Evolutionary conservation across 2,888 invertebrate genomes (phyloP), one percentile per base, ranked within the genome.

Genomic region (Cephus rjabovi): DNA sequence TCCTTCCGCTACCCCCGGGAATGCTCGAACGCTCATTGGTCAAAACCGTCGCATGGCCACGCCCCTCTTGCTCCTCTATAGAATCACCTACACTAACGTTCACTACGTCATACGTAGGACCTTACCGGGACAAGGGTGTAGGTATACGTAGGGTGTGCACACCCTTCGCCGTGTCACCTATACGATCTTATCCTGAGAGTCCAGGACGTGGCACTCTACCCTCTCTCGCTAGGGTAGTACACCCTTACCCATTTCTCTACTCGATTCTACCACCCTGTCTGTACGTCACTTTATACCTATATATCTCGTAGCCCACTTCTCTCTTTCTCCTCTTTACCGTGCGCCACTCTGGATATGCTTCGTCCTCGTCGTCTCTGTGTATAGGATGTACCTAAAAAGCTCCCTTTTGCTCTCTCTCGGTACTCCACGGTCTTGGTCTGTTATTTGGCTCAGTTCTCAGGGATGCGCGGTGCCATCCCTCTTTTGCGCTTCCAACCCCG

Each of bases 11-110:
- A 87, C 86, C 37, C 87, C 86, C 85, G 86, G 85, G 87, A 87
- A 88, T 87, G 85, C 87, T 86, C 86, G 84, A 87, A 87, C 56
- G 86, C 87, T 88, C 84, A 91, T 91, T 92, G 91, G 91, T 83
- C 87, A 89, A 87, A 88, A 89, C 87, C 90, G 88, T 87, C 89
- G 84, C 84, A 84, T 83, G 84, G 86, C 86, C 88, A 86, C 88
- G 85, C 88, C 86, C 86, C 87, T 84, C 56, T 23, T 83, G 81
- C 84, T 84, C 83, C 83, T 86, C 87, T 84, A 85, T 82, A 86
- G 82, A 84, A 75, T 84, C 85, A 85, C 87, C 86, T 83, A 85
- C 82, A 86, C 85, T 78, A 56, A 56, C 23, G 56, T 15, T 56
- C 35, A 35, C 35, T 2, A 56, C 56, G 56, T 56, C 56, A 23